Conservation (phyloP, 2,888 invertebrate species). For the Atrina japonica region DNA sequence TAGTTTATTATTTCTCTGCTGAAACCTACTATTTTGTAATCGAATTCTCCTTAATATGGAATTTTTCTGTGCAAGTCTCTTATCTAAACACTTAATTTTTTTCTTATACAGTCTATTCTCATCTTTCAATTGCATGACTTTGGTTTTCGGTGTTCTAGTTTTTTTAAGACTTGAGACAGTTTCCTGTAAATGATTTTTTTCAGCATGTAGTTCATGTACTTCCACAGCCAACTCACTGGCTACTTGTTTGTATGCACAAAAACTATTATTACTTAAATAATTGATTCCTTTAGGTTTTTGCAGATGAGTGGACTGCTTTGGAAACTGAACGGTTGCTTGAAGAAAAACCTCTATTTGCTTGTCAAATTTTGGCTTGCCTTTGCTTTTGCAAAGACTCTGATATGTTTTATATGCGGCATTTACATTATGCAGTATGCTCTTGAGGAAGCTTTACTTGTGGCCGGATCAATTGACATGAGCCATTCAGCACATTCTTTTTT, state of each 20-base stretch:
- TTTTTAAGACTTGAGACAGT: not conserved
- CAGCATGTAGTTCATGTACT: not conserved
- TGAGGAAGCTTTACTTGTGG: not conserved
- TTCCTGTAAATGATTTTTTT: not conserved
- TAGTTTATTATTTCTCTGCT: not conserved
- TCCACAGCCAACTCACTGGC: no score
- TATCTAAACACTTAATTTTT: not conserved
- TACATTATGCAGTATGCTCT: conserved; percentile 4
- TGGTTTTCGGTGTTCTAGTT: conserved; percentile 5
- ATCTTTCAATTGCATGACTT: not conserved
- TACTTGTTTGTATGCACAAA: no score
- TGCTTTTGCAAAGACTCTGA: not conserved
- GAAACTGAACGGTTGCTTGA: not conserved
- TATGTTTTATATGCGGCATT: not conserved
- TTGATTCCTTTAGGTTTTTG: not conserved
- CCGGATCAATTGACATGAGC: not conserved
- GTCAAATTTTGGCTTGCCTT: not conserved
- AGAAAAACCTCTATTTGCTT: not conserved
- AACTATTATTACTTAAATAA: not conserved
- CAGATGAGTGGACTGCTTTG: not conserved
- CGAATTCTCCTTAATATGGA: not conserved
- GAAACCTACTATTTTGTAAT: conserved; percentile 1
- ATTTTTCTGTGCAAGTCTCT: conserved; percentile 5
- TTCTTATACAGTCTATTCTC: not conserved
- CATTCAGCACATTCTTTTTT: conserved; percentile 12